Percentiles rank a stretch among this genome's conserved stretches.
Evolutionary conservation across 2,888 invertebrate species (phyloP).

Genomic region (Pardosa pseudoannulata): DNA sequence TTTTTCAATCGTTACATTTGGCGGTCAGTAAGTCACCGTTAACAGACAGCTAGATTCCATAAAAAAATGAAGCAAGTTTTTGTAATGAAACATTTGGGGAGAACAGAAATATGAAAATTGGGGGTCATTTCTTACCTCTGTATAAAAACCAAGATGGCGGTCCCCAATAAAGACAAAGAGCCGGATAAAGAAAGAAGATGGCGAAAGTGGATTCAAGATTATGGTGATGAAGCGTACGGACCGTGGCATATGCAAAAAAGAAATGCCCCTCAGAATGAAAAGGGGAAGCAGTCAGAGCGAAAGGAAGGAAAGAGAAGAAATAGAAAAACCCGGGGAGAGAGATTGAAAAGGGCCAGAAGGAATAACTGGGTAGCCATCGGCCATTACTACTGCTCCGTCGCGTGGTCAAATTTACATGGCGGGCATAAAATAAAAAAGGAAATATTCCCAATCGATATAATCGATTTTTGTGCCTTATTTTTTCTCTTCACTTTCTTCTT

Average conservation of each 20-base stretch:
- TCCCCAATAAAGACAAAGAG: conserved; percentile 59
- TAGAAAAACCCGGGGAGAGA: conserved; percentile 10
- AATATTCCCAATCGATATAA: conserved; percentile 69
- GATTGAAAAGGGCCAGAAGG: conserved; percentile 34
- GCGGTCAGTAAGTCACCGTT: too few relatives aligned
- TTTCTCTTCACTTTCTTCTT: conserved; percentile 48
- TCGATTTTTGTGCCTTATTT: conserved; percentile 66
- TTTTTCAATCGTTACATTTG: too few relatives aligned
- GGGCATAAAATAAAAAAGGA: conserved; percentile 63
- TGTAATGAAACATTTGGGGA: too few relatives aligned
- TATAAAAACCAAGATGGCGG: conserved; percentile 60
- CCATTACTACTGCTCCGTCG: conserved; percentile 66
- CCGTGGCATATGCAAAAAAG: conserved; percentile 67
- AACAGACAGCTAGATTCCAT: too few relatives aligned
- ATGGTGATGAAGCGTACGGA: conserved; percentile 64
- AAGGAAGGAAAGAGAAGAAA: conserved; percentile 24
- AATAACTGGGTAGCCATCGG: conserved; percentile 59
- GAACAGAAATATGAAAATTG: too few relatives aligned
- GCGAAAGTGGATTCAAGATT: conserved; percentile 63
- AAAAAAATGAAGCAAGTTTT: too few relatives aligned
- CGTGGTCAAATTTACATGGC: conserved; percentile 72
- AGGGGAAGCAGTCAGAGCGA: conserved; percentile 16
- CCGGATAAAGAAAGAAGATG: conserved; percentile 21
- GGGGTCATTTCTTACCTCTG: conserved; percentile 44
- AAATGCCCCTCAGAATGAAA: conserved; percentile 50